These are phyloP conservation scores for Lepidocolaptes lacrymiger DNA, from an alignment of 2,797 vertebrate genomes.

Conservation along the genomic window DNA sequence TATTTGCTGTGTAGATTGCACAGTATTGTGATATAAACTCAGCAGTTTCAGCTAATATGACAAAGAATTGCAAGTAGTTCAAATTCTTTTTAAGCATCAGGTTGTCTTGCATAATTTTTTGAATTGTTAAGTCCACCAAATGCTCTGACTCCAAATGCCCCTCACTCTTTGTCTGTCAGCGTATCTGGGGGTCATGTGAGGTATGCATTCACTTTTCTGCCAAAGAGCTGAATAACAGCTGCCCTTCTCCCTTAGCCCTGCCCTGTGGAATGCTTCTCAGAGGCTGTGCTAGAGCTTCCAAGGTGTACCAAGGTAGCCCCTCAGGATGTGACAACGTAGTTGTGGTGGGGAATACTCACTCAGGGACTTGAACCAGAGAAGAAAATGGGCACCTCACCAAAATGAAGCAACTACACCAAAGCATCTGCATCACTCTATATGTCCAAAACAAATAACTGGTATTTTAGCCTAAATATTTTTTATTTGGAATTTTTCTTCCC, in stretches of 20 bases:
- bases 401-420: not conserved
- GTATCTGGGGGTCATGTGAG: accelerated
- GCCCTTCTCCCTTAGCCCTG: not conserved
- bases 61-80: not conserved
- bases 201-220: not conserved
- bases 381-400: not conserved
- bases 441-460: not conserved
- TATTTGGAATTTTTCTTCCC: not conserved
- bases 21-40: not conserved
- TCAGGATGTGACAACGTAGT: not conserved
- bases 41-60: not conserved
- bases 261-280: not conserved
- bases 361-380: not conserved
- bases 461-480: not conserved
- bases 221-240: not conserved
- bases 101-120: not conserved
- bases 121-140: not conserved
- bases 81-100: not conserved
- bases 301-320: not conserved
- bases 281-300: not conserved
- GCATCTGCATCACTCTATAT: not conserved
- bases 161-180: not conserved
- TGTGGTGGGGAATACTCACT: not conserved
- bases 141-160: not conserved
- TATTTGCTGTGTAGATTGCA: not conserved